Conservation (phyloP, 2,113 vertebrate genomes). For the Lipotes vexillifer region DNA sequence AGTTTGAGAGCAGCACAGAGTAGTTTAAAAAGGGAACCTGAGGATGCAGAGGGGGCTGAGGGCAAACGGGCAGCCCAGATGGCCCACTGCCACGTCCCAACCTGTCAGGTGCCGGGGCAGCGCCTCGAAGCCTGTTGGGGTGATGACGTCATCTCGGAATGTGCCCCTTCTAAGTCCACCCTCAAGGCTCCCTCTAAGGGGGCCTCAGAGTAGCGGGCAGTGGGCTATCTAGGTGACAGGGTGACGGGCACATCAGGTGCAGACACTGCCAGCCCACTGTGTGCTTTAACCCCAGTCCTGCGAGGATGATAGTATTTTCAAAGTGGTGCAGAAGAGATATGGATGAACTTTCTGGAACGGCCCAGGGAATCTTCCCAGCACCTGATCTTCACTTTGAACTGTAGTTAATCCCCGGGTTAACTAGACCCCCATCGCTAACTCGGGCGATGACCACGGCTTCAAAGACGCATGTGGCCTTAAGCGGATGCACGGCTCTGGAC, state of each 20-base stretch:
- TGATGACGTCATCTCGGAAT: background rate
- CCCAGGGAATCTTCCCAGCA: background rate
- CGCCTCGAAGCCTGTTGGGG: background rate
- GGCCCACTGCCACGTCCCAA: background rate
- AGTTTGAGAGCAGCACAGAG: background rate
- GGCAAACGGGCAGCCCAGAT: too few relatives aligned
- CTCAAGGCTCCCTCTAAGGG: background rate
- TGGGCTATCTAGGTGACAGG: background rate
- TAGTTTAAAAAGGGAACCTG: background rate
- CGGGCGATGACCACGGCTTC: background rate
- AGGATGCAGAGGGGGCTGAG: background rate
- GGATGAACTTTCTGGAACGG: background rate
- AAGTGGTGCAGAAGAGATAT: background rate
- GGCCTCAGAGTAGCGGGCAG: background rate
- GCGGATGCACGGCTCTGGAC: background rate
- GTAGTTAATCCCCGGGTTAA: background rate
- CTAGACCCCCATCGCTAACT: background rate
- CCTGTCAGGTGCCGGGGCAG: fast-evolving
- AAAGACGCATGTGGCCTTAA: background rate
- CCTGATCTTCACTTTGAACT: background rate
- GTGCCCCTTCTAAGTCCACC: background rate
- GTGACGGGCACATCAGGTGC: background rate
- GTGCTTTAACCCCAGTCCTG: background rate
- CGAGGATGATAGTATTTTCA: background rate
- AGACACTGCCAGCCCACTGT: background rate